phyloP scores from a whole-genome alignment of 2,797 vertebrate genomes.

The Oreochromis grahami region DNA sequence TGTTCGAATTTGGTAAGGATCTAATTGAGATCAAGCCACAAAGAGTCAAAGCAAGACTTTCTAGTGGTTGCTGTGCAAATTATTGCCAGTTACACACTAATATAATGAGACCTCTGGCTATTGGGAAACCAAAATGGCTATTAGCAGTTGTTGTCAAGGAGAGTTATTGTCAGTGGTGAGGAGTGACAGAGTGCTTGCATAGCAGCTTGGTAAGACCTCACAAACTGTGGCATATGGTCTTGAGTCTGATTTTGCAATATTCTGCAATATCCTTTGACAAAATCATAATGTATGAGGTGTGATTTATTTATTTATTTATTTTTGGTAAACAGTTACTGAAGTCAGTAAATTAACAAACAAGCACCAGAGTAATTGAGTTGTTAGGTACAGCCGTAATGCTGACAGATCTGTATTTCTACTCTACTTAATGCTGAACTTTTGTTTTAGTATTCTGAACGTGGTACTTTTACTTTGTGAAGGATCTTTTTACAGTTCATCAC shows the following conservation, averaged over 20 bases:
- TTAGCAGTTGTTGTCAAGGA: background rate
- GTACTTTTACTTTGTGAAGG: background rate
- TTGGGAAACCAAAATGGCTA: background rate
- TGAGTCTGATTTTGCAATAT: background rate
- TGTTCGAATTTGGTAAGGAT: conserved; percentile 7
- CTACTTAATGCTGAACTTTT: background rate
- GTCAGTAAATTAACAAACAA: background rate
- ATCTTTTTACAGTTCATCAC: background rate
- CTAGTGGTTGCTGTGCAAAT: background rate
- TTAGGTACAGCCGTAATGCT: background rate
- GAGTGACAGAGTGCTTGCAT: background rate
- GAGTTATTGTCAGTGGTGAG: background rate
- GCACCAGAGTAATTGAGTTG: background rate
- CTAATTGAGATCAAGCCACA: background rate
- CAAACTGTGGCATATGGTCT: background rate
- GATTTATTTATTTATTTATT: background rate
- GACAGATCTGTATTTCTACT: background rate
- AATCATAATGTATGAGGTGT: background rate
- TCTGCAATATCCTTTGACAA: background rate
- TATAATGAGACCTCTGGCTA: conserved; percentile 22
- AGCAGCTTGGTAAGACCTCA: background rate
- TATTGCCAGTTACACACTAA: background rate
- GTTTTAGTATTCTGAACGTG: background rate
- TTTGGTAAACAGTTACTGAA: background rate
- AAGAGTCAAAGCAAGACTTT: conserved; percentile 1